Evolutionary conservation across 2,113 vertebrate species (phyloP), one percentile per base, ranked within the genome.

Genomic region (Holacanthus passer): DNA sequence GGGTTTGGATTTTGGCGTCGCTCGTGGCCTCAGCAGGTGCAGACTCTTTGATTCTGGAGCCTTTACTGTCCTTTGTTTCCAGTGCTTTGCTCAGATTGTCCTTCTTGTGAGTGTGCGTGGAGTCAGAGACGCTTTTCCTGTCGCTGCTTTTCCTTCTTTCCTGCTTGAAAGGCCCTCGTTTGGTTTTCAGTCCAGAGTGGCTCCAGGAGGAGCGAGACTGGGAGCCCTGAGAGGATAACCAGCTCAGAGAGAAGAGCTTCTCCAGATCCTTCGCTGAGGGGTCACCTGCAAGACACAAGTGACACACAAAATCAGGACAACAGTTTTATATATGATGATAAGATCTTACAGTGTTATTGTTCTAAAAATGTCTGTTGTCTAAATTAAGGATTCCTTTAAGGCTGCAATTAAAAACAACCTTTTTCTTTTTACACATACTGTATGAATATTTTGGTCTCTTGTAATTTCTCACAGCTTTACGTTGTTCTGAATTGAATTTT

Each of bases 151-250:
- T 96, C 93, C 94, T 95, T 83, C 92, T 96, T 84, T 95, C 96
- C 0, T 93, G 82, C 82, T 86, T 80, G 2, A 3, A 29, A 1
- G 75, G 64, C 0, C 60, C 50, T 11, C 66, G 78, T 79, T 89
- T 92, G 73, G 81, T 66, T 50, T 87, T 89, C 10, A 76, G 85
- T 22, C 71, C 95, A 0, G 95, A 96, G 74, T 94, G 94, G 93
- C 94, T 95, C 81, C 93, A 96, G 63, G 96, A 73, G 70, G 96
- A 94, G 89, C 95, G 93, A 4, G 96, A 93, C 84, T 95, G 94
- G n/a, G 95, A 95, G 52, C 88, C 93, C 1, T 87, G 93, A 89
- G 95, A 82, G 0, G 96, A 93, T 0, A 94, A 90, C 58, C 95
- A 95, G 39, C 95, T 95, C 79, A 96, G 96, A 84, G 96, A 83